Evolutionary conservation across 2,888 invertebrate species (phyloP).

Genomic region (Orthonychiurus folsomi): DNA sequence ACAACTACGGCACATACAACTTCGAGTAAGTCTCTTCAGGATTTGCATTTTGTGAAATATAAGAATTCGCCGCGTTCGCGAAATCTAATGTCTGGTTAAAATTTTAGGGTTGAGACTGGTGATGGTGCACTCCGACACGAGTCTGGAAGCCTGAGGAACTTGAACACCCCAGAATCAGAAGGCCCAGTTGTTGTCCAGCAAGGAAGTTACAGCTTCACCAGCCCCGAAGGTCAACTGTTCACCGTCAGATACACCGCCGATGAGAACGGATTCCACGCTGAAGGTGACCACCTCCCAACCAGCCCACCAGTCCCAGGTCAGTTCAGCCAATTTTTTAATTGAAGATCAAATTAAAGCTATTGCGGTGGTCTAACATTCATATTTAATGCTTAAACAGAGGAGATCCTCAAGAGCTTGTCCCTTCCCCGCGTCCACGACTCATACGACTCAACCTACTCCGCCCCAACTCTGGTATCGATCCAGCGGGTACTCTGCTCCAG

Average conservation of each 20-base stretch:
- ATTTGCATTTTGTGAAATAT: background rate
- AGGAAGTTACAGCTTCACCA: constrained; percentile 22
- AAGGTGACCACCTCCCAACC: constrained; percentile 25
- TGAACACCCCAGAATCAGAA: constrained; percentile 9
- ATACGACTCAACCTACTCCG: too few species aligned
- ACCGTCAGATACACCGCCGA: constrained; percentile 22
- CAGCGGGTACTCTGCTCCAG: too few species aligned
- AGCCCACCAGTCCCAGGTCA: constrained; percentile 25
- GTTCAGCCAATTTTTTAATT: too few species aligned
- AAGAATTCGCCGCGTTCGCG: background rate
- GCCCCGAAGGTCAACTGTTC: constrained; percentile 20
- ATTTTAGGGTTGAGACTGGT: constrained; percentile 16
- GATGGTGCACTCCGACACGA: constrained; percentile 16
- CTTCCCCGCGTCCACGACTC: too few species aligned
- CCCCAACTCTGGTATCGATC: too few species aligned
- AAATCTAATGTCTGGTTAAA: background rate
- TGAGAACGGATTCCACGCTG: constrained; percentile 23
- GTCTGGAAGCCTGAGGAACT: constrained; percentile 18
- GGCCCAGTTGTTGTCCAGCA: constrained; percentile 22
- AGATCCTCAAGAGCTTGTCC: too few species aligned
- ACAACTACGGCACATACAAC: constrained; percentile 27
- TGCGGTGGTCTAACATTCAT: too few species aligned
- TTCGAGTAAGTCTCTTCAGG: constrained; percentile 25
- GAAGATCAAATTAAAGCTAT: too few species aligned
- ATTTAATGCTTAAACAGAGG: too few species aligned